A percentile compares a stretch with the other conserved stretches of the same genome.
These are phyloP conservation scores for Squalus acanthias DNA, from an alignment of 2,797 vertebrate species.

Conservation along the genomic window DNA sequence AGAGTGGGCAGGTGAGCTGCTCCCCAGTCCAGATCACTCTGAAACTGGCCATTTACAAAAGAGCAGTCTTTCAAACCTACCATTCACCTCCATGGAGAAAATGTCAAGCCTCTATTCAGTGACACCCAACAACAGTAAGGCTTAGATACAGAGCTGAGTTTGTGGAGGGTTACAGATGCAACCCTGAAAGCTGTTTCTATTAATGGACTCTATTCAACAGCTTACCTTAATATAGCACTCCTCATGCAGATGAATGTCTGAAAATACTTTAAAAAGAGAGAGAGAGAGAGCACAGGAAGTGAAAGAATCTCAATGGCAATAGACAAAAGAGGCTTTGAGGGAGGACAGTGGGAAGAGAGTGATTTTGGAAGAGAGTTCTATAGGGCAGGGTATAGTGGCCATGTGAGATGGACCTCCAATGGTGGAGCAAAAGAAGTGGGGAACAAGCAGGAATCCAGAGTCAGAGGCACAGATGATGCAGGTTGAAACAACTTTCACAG, in stretches of 20 bases:
- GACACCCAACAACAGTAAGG: background rate
- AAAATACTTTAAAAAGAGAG: background rate
- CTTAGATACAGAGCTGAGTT: background rate
- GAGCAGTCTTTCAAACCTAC: background rate
- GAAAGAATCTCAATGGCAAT: background rate
- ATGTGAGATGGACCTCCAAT: background rate
- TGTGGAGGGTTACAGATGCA: background rate
- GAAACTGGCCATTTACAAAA: background rate
- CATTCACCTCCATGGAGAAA: background rate
- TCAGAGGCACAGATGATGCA: background rate
- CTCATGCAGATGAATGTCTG: background rate
- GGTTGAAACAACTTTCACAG: background rate
- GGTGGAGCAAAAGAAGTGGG: background rate
- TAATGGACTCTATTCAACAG: background rate
- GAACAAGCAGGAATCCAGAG: background rate
- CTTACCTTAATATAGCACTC: background rate
- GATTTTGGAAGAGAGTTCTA: background rate
- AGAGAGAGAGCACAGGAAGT: background rate
- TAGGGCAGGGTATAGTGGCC: background rate
- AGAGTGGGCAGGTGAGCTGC: background rate
- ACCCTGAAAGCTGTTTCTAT: background rate
- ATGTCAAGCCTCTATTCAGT: background rate
- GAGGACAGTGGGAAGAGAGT: background rate
- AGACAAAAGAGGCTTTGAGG: too few species aligned
- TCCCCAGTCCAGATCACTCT: background rate